Base-by-base conservation (phyloP, 2,113 vertebrate species). In the Rissa tridactyla region DNA sequence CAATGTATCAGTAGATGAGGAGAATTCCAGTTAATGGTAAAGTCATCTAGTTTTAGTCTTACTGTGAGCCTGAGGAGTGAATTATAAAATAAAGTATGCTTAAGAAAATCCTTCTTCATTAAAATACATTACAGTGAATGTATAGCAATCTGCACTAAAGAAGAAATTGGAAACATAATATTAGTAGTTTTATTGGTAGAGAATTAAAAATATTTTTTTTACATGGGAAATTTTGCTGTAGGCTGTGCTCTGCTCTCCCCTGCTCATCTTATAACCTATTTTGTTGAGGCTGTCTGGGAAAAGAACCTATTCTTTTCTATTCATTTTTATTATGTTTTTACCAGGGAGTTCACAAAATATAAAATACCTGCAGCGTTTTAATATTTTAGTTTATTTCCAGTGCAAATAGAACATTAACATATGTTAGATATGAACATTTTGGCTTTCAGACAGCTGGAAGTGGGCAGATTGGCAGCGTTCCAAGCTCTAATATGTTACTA, bases 81-180 rank as follows among this genome's bases (percentile, higher is more conserved):
- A 91, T 94, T 64, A 49, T 85, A 75, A 90, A 94, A 79, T 60
- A 29, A 69, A 78, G 23, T 57, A 70, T 86, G 73, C 64, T 96
- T 94, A 94, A 97, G 55, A 82, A 95, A 95, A 90, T 69, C 47
- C 47, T 81, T 88, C 70, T 84, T 95, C 72, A 77, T 96, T 90
- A 92, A 90, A 87, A 68, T 82, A 55, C 36, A 23, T 83, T 93
- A 62, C 26, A 14, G 17, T 78, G 55, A 6, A 14, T 64, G 9
- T 32, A 22, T 46, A 64, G 25, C 68, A 83, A 18, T 88, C 64
- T 65, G 18, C 47, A 71, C 61, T 94, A 64, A 92, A 79, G 49
- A 86, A 89, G 54, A 90, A 88, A 86, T 62, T 88, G 29, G 80
- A 90, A 82, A 62, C 34, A 65, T 73, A 88, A 82, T 96, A 92